A percentile compares a stretch with the other conserved stretches of the same genome.
Conservation (phyloP, 2,888 invertebrate genomes). For the Drosophila emarginata region DNA sequence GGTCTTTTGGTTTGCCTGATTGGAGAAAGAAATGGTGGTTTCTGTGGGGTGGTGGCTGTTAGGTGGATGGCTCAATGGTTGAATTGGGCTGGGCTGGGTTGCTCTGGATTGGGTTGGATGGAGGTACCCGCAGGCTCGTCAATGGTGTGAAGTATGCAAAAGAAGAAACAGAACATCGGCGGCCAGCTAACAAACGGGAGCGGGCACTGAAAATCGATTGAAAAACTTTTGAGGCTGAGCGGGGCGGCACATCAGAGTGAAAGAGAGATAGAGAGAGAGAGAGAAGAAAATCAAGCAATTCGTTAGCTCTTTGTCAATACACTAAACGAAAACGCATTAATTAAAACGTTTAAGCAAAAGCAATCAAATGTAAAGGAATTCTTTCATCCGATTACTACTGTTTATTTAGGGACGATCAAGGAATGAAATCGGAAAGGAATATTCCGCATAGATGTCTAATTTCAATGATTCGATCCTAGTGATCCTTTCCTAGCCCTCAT, state of each 20-base stretch:
- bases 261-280: neutral
- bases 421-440: too few species aligned
- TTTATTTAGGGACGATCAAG: too few species aligned
- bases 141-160: conserved; percentile 62
- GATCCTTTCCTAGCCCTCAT: too few species aligned
- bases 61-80: neutral
- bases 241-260: too few species aligned
- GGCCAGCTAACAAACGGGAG: conserved; percentile 33
- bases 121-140: conserved; percentile 46
- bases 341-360: neutral
- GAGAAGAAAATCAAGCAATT: conserved; percentile 55
- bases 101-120: conserved; percentile 3
- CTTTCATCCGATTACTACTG: too few species aligned
- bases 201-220: conserved; percentile 59
- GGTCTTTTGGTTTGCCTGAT: conserved; percentile 37
- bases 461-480: too few species aligned
- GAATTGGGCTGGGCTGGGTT: neutral
- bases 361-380: neutral
- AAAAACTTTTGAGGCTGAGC: conserved; percentile 45
- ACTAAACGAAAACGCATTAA: neutral
- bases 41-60: neutral
- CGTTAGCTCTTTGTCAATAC: conserved; percentile 47
- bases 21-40: conserved; percentile 21
- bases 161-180: conserved; percentile 19
- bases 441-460: too few species aligned